phyloP scores from a whole-genome alignment of 2,113 vertebrate genomes.

The Psophia crepitans region DNA sequence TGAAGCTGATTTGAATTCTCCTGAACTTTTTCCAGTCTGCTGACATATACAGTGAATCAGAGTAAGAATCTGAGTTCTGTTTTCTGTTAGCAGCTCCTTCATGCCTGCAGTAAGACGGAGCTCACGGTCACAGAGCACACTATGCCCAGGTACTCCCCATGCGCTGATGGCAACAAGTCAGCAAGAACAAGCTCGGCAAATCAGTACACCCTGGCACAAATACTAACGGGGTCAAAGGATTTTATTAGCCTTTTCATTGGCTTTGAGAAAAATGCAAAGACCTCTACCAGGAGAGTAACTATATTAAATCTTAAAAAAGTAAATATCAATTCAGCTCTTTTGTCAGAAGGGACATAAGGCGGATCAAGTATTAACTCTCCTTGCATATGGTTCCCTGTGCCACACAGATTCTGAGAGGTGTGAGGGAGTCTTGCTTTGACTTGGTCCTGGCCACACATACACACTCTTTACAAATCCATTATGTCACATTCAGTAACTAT shows the following conservation, averaged over 20 bases:
- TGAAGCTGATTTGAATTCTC: neutral
- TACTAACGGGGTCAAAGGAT: neutral
- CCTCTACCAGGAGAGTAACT: neutral
- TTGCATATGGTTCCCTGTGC: neutral
- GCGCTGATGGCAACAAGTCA: neutral
- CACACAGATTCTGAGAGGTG: neutral
- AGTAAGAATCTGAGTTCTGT: neutral
- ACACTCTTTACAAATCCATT: neutral
- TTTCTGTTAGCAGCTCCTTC: neutral
- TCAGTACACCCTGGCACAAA: neutral
- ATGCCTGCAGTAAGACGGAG: neutral
- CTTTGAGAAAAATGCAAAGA: neutral
- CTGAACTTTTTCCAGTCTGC: neutral
- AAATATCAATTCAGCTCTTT: neutral
- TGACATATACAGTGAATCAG: neutral
- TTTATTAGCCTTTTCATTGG: neutral
- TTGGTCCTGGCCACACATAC: neutral
- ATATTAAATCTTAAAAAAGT: neutral
- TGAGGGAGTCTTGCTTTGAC: neutral
- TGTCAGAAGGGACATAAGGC: neutral
- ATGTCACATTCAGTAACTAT: neutral
- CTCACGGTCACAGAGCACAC: neutral
- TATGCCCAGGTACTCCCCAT: rapidly evolving
- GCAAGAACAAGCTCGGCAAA: neutral
- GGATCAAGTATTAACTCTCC: neutral